Evolutionary conservation across 2,797 vertebrate genomes (phyloP), one percentile per base, ranked within the genome.

Genomic region (Thaleichthys pacificus): DNA sequence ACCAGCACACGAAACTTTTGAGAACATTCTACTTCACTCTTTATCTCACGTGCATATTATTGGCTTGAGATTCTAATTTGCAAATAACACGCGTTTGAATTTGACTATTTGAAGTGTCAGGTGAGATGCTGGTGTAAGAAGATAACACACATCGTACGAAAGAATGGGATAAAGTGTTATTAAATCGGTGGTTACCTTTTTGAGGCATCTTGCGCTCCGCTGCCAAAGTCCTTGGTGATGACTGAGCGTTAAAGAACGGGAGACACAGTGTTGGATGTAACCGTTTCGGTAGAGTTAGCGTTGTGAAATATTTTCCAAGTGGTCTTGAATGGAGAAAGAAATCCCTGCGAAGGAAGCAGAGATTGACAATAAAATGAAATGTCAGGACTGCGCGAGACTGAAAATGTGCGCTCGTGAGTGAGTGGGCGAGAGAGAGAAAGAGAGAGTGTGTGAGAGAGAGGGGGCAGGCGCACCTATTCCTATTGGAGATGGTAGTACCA

Each of bases 311-410:
- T 90, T 93, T 94, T 93, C 94, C 93, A 93, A 91, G 84, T 89
- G 90, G 87, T 91, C 91, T 91, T 86, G 88, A 24, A 77, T 66
- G 70, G 82, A 81, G 82, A 78, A 70, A 74, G 64, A 71, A 93
- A 93, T 93, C 91, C 93, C 94, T 95, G 94, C 90, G 93, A 93
- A 94, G 91, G 89, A 95, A 93, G 95, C 92, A 95, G 93, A 95
- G 94, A 95, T 94, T 95, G 94, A 94, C 93, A 95, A 92, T 95
- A 90, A 94, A 93, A 91, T 91, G 91, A 91, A 90, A 91, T 94
- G 94, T 94, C 94, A 95, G 91, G 91, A 80, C 90, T 89, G 93
- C 87, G 86, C 90, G 90, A 86, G 90, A 80, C 79, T 81, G 77
- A 81, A 84, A 83, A 83, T 83, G 79, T 81, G 81, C 71, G 82